Base-by-base conservation (phyloP, 2,888 invertebrate genomes). In the Aporophyla nigra region DNA sequence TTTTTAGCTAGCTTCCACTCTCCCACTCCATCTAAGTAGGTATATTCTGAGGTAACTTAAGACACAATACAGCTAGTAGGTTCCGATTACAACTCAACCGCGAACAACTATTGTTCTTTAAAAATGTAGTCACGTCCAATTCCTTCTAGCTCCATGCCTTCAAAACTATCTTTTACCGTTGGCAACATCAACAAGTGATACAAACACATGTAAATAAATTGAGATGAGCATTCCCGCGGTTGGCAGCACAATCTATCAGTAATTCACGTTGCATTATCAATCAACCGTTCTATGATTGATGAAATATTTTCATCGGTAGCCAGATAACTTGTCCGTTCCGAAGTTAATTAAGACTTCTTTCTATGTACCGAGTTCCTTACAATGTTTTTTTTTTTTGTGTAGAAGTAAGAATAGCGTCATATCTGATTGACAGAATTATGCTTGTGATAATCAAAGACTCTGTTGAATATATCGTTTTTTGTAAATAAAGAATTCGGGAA, bases 151-250 rank as follows among this genome's bases (percentile, higher is more conserved):
- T 85, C 72, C 76, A 6, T 71, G 80, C 33, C 27, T 70, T 74
- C 63, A 86, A 91, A 92, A 90, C 88, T 90, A 92, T 91, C 87
- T 92, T 93, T 90, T 93, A 95, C 93, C 94, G 94, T 93, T 93
- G 93, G 92, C 90, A 94, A 92, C 92, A 94, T 95, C 95, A 96
- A 96, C 96, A 96, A 96, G 95, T 96, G 92, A 92, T 93, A 95
- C 94, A 93, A 93, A 95, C 95, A 95, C 93, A 96, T 96, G 95
- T 96, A 96, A 96, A 96, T 96, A 96, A 95, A 96, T 96, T 94
- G 96, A 95, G 94, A 95, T 91, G 95, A 94, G 92, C 93, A 92
- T 94, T 94, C 94, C 91, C 92, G 91, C 90, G 87, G 93, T 91
- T 92, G 94, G 94, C 95, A 95, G 94, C 93, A 92, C 93, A 91